A percentile compares a stretch with the other conserved stretches of the same genome.
Evolutionary conservation across 2,888 invertebrate genomes (phyloP).

Genomic region (Aricia artaxerxes): DNA sequence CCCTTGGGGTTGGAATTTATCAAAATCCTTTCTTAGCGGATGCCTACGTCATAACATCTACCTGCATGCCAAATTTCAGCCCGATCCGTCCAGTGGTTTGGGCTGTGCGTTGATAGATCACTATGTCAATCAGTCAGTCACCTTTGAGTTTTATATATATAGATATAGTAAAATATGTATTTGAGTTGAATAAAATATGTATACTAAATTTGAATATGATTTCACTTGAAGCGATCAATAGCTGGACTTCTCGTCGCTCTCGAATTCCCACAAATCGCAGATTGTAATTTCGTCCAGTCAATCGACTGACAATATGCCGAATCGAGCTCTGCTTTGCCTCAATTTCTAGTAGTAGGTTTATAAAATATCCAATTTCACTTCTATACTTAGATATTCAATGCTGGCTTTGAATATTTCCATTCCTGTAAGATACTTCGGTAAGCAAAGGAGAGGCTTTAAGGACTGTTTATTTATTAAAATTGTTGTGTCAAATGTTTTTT

Average conservation of each 20-base stretch:
- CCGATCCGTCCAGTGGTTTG: too few species aligned
- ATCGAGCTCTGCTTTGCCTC: background rate
- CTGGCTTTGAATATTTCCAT: background rate
- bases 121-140: too few species aligned
- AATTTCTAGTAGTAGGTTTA: background rate
- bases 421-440: background rate
- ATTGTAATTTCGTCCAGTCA: background rate
- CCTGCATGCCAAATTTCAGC: too few species aligned
- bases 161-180: background rate
- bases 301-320: constrained; percentile 17
- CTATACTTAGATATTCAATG: background rate
- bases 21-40: too few species aligned
- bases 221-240: background rate
- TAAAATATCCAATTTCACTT: background rate
- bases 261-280: background rate
- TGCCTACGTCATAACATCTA: too few species aligned
- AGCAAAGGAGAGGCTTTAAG: background rate
- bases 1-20: too few species aligned
- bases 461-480: background rate
- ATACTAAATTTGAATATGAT: background rate
- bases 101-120: too few species aligned
- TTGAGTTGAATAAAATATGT: background rate
- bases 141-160: too few species aligned
- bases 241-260: background rate
- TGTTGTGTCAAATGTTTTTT: too few species aligned